Conservation (phyloP, 2,888 invertebrate species). For the Rotaria magnacalcarata region DNA sequence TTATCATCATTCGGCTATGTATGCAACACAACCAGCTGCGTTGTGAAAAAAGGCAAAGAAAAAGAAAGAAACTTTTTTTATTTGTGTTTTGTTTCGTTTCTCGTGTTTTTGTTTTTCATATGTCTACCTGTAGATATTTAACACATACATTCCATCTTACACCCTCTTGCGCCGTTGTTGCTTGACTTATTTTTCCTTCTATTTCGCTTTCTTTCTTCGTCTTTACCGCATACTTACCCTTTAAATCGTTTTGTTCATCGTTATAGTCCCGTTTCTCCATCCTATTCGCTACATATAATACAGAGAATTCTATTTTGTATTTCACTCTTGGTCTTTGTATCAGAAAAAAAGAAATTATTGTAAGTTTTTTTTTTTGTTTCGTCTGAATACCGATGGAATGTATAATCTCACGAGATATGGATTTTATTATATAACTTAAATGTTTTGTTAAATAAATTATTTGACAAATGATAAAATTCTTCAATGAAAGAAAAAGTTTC, state of each 20-base stretch:
- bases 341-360: background rate
- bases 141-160: background rate
- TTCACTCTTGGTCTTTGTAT: background rate
- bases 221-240: conserved; percentile 17
- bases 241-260: background rate
- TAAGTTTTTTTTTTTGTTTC: background rate
- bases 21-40: conserved; percentile 8
- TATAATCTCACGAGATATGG: conserved; percentile 14
- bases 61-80: background rate
- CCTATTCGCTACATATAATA: background rate
- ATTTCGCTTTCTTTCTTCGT: background rate
- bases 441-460: conserved; percentile 31
- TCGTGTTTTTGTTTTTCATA: background rate
- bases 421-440: conserved; percentile 20
- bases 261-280: background rate
- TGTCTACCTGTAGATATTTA: conserved; percentile 26
- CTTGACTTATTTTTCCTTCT: background rate
- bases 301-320: conserved; percentile 31
- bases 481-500: no score
- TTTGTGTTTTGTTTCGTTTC: conserved; percentile 9
- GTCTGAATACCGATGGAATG: conserved; percentile 23
- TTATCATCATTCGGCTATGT: conserved; percentile 27
- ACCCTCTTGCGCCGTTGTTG: background rate
- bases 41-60: background rate
- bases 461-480: background rate